Evolutionary conservation across 2,888 invertebrate species (phyloP).

Genomic region (Drosophila cyrtoloma): DNA sequence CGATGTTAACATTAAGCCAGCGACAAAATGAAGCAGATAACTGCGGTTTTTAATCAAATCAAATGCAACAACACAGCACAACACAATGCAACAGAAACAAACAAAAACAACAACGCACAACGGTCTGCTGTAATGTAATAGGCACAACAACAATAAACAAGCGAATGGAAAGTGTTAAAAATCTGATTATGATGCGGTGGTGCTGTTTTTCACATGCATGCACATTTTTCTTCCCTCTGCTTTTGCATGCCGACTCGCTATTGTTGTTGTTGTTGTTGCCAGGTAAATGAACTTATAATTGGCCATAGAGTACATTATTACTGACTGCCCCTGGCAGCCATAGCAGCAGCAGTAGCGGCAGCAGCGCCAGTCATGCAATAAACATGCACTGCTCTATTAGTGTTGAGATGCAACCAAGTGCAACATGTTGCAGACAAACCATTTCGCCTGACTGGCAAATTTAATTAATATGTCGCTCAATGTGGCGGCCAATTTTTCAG

Average conservation of each 20-base stretch:
- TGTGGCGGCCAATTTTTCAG: constrained; percentile 59
- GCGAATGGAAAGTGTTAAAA: constrained; percentile 79
- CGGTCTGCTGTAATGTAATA: constrained; percentile 57
- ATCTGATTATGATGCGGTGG: constrained; percentile 81
- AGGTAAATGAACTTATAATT: constrained; percentile 81
- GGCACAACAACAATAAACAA: constrained; percentile 44
- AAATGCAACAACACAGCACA: constrained; percentile 59
- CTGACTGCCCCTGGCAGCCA: constrained; percentile 25
- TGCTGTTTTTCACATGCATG: constrained; percentile 72
- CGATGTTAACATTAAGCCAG: constrained; percentile 68
- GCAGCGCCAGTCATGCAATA: constrained; percentile 26
- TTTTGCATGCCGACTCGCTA: constrained; percentile 62
- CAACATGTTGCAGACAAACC: constrained; percentile 43
- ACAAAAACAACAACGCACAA: constrained; percentile 14
- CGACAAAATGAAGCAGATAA: constrained; percentile 78
- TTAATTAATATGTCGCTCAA: constrained; percentile 51
- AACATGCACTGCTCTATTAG: constrained; percentile 21
- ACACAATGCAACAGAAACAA: constrained; percentile 11
- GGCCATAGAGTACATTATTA: constrained; percentile 60
- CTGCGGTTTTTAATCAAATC: constrained; percentile 81
- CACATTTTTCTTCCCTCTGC: constrained; percentile 70
- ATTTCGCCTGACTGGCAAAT: constrained; percentile 3
- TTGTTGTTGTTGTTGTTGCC: constrained; percentile 31
- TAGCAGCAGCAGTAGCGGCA: background rate
- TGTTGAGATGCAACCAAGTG: constrained; percentile 14